Conservation (phyloP, 2,113 vertebrate species). For the Thymallus thymallus region DNA sequence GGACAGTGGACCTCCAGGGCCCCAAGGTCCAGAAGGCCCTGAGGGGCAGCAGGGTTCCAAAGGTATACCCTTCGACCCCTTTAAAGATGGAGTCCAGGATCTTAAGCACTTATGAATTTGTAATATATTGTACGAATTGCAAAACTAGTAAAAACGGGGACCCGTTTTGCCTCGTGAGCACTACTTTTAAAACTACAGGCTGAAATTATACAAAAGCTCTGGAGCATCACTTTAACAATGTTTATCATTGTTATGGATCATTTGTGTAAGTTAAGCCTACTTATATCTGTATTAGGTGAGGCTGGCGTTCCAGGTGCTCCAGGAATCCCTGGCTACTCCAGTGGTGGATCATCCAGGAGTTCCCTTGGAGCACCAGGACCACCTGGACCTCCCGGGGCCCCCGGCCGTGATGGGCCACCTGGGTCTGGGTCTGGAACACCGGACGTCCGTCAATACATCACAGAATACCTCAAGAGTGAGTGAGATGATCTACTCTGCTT, state of each 20-base stretch:
- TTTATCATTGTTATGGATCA: background rate
- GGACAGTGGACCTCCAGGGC: conserved; percentile 70
- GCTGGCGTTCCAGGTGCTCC: conserved; percentile 76
- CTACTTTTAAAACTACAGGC: too few relatives aligned
- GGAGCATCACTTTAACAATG: too few relatives aligned
- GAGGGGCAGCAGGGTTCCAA: conserved; percentile 75
- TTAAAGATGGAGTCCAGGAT: too few relatives aligned
- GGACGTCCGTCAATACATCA: conserved; percentile 79
- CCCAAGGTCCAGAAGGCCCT: conserved; percentile 66
- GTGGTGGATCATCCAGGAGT: conserved; percentile 61
- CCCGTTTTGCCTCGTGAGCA: too few relatives aligned
- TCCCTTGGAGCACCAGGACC: conserved; percentile 72
- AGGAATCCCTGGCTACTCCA: conserved; percentile 70
- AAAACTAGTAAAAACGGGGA: too few relatives aligned
- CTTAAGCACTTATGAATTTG: background rate
- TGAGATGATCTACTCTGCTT: background rate
- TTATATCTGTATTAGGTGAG: conserved; percentile 73
- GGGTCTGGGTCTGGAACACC: conserved; percentile 20
- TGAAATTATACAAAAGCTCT: too few relatives aligned
- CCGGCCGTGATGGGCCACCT: conserved; percentile 50
- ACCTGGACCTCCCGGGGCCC: conserved; percentile 76
- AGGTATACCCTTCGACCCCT: conserved; percentile 44
- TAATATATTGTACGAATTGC: too few relatives aligned
- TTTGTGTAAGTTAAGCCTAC: background rate
- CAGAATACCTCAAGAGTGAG: conserved; percentile 88